phyloP scores from a whole-genome alignment of 2,113 vertebrate genomes.

The Malurus melanocephalus region DNA sequence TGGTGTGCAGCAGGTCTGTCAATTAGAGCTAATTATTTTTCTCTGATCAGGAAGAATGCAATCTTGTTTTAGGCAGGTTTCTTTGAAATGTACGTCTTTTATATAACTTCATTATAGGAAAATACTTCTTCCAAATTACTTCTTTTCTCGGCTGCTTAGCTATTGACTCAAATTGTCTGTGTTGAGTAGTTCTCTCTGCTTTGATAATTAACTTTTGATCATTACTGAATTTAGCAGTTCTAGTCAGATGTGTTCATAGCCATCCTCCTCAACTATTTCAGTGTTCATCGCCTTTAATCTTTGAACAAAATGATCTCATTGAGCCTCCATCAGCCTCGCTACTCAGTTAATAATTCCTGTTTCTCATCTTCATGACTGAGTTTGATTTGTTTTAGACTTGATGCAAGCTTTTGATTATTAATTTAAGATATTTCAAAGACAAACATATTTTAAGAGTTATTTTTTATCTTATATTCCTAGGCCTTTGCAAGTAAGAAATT shows the following conservation, averaged over 20 bases:
- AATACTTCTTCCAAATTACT: constrained; percentile 67
- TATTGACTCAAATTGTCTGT: constrained; percentile 68
- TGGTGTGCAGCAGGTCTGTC: constrained; percentile 44
- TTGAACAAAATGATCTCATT: constrained; percentile 62
- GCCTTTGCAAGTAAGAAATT: constrained; percentile 26
- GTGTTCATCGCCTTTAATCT: constrained; percentile 67
- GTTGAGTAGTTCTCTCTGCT: constrained; percentile 59
- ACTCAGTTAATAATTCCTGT: constrained; percentile 49
- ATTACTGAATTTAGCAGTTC: constrained; percentile 66
- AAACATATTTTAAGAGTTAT: constrained; percentile 54
- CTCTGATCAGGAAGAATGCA: constrained; percentile 63
- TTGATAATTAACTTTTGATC: constrained; percentile 75
- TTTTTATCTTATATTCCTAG: constrained; percentile 7
- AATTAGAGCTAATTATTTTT: constrained; percentile 67
- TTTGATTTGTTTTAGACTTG: constrained; percentile 54
- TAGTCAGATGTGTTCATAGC: constrained; percentile 59
- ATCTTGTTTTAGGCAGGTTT: constrained; percentile 56
- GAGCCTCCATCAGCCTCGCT: constrained; percentile 29
- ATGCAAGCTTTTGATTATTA: constrained; percentile 65
- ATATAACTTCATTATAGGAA: constrained; percentile 61
- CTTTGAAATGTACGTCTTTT: constrained; percentile 62
- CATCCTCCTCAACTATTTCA: constrained; percentile 62
- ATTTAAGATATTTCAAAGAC: constrained; percentile 61
- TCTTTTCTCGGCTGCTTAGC: constrained; percentile 58
- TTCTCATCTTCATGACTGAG: constrained; percentile 43